Evolutionary conservation across 2,888 invertebrate species (phyloP), one percentile per base, ranked within the genome.

Genomic region (Drosophila seclusa): DNA sequence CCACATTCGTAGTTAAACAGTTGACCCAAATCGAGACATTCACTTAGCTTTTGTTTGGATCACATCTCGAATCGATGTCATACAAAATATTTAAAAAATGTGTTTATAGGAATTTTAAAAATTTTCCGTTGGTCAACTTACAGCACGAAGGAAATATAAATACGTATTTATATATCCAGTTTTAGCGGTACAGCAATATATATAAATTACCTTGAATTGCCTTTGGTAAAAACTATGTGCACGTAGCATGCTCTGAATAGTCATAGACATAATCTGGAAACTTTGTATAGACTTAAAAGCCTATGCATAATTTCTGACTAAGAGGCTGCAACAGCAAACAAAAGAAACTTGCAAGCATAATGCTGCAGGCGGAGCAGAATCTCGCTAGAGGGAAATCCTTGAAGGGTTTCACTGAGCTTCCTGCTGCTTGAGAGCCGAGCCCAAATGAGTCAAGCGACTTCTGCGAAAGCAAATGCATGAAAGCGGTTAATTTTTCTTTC

Each of bases 361-460:
- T 40, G n/a, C 24, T 24, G 21, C 18, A 27, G 52, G 24, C 10
- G 29, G 48, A 11, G 32, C 27, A 24, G 16, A 69, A 40, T 24
- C 21, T 31, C 13, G 34, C 42, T 21, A 42, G 49, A 45, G 38
- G 63, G 59, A 42, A 42, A 81, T 71, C 75, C 59, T 83, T 80
- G 62, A 86, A 77, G 70, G 78, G 77, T 53, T 82, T 73, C 80
- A 58, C 57, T 53, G 61, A 24, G 61, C 69, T 79, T 76, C 80
- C 80, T 75, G 67, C 49, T 63, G 62, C 21, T 58, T 18, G 50
- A 40, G 24, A n/a, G 21, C 38, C 58, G 24, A 49, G 38, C 50
- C 57, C 45, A 53, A 55, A 69, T 68, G 64, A 42, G 49, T 64
- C 36, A 50, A 38, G 58, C 53, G 60, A 53, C 42, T 70, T 49